Conservation (phyloP, 2,113 vertebrate species). For the Herpetotheres cachinnans region DNA sequence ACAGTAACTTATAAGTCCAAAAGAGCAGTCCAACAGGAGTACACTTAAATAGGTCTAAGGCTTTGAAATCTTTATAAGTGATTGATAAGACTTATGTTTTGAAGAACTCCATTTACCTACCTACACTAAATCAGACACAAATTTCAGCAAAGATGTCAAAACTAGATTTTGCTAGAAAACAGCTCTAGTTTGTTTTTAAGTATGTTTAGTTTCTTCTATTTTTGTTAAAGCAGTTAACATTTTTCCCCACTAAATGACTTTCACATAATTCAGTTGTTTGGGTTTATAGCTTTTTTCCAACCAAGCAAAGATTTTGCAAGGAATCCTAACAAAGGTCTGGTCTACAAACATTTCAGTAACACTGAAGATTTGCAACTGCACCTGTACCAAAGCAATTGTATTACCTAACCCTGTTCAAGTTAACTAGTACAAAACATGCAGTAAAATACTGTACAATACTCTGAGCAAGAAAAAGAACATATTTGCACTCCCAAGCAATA, state of each 20-base stretch:
- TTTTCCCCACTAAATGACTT: not conserved
- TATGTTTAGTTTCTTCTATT: not conserved
- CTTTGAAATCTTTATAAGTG: too few relatives aligned
- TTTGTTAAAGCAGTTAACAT: not conserved
- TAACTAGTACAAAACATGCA: not conserved
- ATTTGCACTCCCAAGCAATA: not conserved
- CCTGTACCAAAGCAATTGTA: not conserved
- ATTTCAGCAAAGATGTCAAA: not conserved
- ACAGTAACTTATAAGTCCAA: not conserved
- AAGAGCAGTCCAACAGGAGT: not conserved
- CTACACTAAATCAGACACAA: not conserved
- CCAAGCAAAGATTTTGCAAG: not conserved
- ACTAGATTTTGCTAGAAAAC: not conserved
- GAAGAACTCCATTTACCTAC: not conserved
- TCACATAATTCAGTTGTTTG: not conserved
- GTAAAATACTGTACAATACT: not conserved
- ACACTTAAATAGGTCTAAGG: too few relatives aligned
- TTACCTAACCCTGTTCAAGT: not conserved
- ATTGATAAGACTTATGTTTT: not conserved
- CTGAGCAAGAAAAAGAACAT: not conserved
- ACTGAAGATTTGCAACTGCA: not conserved
- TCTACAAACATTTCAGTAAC: not conserved
- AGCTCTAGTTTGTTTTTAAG: not conserved
- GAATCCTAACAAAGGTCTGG: not conserved
- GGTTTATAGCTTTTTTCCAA: not conserved